Conservation (phyloP, 2,888 invertebrate species). For the Drosophila bunnanda region DNA sequence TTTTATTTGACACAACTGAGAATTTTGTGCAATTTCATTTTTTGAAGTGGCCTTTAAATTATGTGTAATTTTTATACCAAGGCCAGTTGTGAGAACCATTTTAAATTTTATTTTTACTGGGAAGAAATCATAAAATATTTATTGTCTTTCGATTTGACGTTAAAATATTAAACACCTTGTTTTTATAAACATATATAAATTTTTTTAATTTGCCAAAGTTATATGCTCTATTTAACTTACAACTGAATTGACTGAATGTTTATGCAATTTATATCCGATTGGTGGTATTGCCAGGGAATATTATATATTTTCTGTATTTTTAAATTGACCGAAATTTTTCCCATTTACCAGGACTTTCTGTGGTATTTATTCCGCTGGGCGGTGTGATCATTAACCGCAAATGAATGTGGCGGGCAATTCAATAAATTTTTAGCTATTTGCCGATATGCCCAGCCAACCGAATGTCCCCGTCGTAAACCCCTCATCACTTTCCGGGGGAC, state of each 20-base stretch:
- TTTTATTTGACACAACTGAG: slow-evolving; percentile 42
- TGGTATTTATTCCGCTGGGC: slow-evolving; percentile 10
- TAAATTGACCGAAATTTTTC: background rate
- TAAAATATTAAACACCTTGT: too few relatives aligned
- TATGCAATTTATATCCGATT: background rate
- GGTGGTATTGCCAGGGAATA: background rate
- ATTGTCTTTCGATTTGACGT: too few relatives aligned
- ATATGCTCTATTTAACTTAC: background rate
- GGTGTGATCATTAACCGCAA: slow-evolving; percentile 54
- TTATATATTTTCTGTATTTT: background rate
- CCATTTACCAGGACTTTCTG: background rate
- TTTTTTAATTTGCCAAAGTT: background rate
- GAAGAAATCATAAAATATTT: too few relatives aligned
- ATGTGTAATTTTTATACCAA: too few relatives aligned
- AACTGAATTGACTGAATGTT: background rate
- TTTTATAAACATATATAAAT: too few relatives aligned
- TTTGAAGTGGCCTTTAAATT: slow-evolving; percentile 14
- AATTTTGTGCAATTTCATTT: slow-evolving; percentile 41
- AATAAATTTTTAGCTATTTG: slow-evolving; percentile 60
- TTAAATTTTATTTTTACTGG: too few relatives aligned
- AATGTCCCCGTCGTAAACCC: background rate
- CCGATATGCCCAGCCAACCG: slow-evolving; percentile 21
- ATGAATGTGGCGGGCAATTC: slow-evolving; percentile 59
- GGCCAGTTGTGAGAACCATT: too few relatives aligned
- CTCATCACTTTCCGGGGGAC: slow-evolving; percentile 8